Conservation (phyloP, 2,113 vertebrate genomes). For the Lamprotornis superbus region DNA sequence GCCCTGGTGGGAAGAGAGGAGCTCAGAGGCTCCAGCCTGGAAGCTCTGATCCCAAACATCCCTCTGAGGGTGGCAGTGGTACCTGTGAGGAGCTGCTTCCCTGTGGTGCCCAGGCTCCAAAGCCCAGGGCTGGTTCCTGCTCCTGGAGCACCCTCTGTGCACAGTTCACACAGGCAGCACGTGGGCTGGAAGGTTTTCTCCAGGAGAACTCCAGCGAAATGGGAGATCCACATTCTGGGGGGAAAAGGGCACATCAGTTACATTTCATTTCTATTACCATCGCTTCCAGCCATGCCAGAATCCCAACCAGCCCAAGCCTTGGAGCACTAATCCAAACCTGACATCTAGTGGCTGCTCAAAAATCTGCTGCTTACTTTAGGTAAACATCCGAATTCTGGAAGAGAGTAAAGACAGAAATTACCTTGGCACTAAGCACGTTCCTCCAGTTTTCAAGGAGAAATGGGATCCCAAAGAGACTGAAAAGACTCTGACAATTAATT, state of each 20-base stretch:
- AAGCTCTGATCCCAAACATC: background rate
- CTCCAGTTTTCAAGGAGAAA: background rate
- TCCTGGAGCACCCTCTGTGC: background rate
- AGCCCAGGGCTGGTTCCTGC: background rate
- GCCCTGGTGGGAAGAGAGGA: background rate
- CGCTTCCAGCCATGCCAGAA: fast-evolving
- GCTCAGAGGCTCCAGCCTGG: background rate
- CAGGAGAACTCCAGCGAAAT: background rate
- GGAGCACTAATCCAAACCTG: background rate
- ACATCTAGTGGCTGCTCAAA: constrained; percentile 22
- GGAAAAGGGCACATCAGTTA: background rate
- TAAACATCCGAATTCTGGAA: background rate
- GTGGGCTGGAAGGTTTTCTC: background rate
- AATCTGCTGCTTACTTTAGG: fast-evolving
- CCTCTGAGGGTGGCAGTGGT: fast-evolving
- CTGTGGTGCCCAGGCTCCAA: background rate
- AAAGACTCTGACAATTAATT: background rate
- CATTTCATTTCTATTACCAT: fast-evolving
- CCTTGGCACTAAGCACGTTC: fast-evolving
- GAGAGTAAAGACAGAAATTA: background rate
- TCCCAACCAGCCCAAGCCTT: fast-evolving
- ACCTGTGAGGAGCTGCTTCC: background rate
- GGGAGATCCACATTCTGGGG: background rate
- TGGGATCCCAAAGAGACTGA: background rate
- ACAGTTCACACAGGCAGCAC: background rate